phyloP scores from a whole-genome alignment of 1,140 invertebrate species.

The Orchestia grillus region DNA sequence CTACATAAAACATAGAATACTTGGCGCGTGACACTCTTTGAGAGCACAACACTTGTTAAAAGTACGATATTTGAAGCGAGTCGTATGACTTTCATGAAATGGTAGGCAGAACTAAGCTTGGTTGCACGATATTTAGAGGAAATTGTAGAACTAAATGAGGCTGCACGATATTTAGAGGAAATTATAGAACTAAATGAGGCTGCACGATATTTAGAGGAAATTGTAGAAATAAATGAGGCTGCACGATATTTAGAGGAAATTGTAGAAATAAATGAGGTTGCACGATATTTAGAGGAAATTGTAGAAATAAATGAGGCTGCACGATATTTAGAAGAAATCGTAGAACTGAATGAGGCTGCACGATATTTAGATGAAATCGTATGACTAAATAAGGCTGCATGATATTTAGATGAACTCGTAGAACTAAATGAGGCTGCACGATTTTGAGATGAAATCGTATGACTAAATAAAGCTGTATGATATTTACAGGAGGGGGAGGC shows the following conservation, averaged over 20 bases:
- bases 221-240: background rate
- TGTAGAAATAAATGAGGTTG: background rate
- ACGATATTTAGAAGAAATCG: background rate
- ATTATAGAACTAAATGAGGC: background rate
- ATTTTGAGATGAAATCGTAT: no score
- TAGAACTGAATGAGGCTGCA: background rate
- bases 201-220: background rate
- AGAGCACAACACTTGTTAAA: no score
- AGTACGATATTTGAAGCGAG: no score
- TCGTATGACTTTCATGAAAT: no score
- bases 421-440: no score
- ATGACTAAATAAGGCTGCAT: background rate
- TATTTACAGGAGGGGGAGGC: slow-evolving; percentile 55
- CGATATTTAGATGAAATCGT: background rate
- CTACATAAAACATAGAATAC: no score
- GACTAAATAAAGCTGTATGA: background rate
- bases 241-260: background rate
- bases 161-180: background rate
- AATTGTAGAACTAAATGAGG: no score
- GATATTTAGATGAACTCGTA: no score
- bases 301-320: background rate
- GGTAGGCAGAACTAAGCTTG: no score
- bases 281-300: background rate
- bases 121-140: no score
- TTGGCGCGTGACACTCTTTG: no score